phyloP scores from a whole-genome alignment of 2,888 invertebrate genomes.

The Sinhomidia bicolor region DNA sequence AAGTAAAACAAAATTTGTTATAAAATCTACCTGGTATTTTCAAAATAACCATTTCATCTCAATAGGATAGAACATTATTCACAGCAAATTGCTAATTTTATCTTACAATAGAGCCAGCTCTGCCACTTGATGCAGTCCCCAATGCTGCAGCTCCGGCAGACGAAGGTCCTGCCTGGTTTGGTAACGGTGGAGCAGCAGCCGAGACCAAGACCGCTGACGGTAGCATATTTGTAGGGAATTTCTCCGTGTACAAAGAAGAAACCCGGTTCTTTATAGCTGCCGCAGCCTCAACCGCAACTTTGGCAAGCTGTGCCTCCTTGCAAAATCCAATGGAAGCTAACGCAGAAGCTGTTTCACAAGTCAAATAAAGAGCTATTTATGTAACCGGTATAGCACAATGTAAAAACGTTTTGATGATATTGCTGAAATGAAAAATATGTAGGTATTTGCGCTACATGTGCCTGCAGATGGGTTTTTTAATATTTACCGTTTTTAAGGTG shows the following conservation, averaged over 20 bases:
- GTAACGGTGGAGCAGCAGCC: neutral
- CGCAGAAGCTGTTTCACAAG: neutral
- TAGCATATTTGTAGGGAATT: neutral
- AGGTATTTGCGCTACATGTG: too few relatives aligned
- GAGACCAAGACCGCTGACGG: neutral
- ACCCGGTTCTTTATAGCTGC: neutral
- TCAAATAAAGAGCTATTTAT: neutral
- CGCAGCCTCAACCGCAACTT: neutral
- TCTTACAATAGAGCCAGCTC: neutral
- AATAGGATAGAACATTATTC: neutral
- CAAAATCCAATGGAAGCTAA: neutral
- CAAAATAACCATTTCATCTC: neutral
- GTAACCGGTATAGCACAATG: neutral
- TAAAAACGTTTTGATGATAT: too few relatives aligned
- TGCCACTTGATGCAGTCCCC: neutral
- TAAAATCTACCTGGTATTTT: neutral
- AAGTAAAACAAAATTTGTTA: too few relatives aligned
- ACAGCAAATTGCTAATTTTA: neutral
- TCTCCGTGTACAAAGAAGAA: neutral
- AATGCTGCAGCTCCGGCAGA: neutral
- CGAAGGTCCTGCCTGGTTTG: neutral
- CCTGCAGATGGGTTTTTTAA: too few relatives aligned
- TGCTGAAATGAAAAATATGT: too few relatives aligned
- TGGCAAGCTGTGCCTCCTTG: neutral
- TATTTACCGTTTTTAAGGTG: too few relatives aligned